These are phyloP conservation scores for Sarcophaga carnaria DNA, from an alignment of 2,888 invertebrate genomes.

Conservation along the genomic window DNA sequence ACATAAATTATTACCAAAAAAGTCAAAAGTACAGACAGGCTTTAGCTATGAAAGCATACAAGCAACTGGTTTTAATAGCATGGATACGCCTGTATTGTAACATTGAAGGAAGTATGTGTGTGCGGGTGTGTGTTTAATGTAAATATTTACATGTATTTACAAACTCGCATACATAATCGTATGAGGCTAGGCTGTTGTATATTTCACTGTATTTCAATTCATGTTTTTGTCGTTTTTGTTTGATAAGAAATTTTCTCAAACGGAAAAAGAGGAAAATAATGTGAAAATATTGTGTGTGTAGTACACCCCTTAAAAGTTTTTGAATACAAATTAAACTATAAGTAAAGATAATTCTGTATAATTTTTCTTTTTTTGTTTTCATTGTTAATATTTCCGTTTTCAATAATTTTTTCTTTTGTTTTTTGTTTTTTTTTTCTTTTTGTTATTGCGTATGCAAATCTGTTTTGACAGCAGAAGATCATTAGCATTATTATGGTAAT, in stretches of 20 bases:
- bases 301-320: too few species aligned
- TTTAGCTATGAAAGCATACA: not conserved
- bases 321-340: too few species aligned
- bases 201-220: too few species aligned
- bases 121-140: not conserved
- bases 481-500: constrained; percentile 39
- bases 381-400: not conserved
- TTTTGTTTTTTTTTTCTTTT: not conserved
- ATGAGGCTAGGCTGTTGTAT: not conserved
- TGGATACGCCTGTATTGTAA: not conserved
- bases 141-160: not conserved
- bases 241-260: not conserved
- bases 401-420: not conserved
- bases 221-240: not conserved
- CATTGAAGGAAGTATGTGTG: not conserved
- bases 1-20: constrained; percentile 22
- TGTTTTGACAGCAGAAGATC: constrained; percentile 55
- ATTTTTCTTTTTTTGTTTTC: not conserved
- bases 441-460: constrained; percentile 45
- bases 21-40: not conserved
- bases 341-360: not conserved
- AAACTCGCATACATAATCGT: not conserved
- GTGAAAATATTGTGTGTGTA: too few species aligned
- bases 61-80: constrained; percentile 7
- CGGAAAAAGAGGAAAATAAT: too few species aligned